These are phyloP conservation scores for Sanderia malayensis DNA, from an alignment of 30 jellyfish, hydroid and myxozoan species.

Conservation along the genomic window DNA sequence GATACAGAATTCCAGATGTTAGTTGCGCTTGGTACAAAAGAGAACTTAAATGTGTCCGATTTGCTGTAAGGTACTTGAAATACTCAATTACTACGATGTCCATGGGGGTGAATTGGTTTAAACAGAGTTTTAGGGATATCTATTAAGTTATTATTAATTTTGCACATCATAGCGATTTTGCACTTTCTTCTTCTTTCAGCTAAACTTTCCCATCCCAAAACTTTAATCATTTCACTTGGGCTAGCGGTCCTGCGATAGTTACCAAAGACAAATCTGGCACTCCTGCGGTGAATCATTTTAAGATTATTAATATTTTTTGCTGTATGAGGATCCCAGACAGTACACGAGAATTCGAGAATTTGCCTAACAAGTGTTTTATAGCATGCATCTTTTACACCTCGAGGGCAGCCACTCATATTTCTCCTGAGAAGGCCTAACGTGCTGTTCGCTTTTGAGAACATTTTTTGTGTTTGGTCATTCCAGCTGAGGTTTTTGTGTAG, in stretches of 20 bases:
- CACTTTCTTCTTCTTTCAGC: conserved; percentile 37
- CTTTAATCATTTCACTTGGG: conserved; percentile 46
- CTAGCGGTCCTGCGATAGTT: conserved; percentile 33
- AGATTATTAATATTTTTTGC: conserved; percentile 21
- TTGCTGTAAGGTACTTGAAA: background rate
- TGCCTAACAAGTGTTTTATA: conserved; percentile 41
- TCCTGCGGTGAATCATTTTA: conserved; percentile 27
- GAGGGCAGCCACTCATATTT: conserved; percentile 28
- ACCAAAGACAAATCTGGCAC: conserved; percentile 30
- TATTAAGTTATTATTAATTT: background rate
- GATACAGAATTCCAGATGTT: background rate
- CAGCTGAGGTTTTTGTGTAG: conserved; percentile 14
- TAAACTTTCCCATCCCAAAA: conserved; percentile 40
- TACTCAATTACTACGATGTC: background rate
- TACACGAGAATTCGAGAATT: conserved; percentile 29
- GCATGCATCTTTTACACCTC: conserved; percentile 9
- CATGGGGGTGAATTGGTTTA: background rate
- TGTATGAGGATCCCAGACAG: conserved; percentile 25
- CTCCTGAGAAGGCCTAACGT: conserved; percentile 32
- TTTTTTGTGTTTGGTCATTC: conserved; percentile 7
- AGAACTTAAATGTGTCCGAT: background rate
- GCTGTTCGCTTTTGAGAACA: conserved; percentile 37
- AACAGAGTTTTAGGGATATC: background rate
- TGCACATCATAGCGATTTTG: background rate
- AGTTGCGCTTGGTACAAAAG: background rate